phyloP scores from a whole-genome alignment of 2,888 invertebrate genomes.

The Agapetus fuscipes region DNA sequence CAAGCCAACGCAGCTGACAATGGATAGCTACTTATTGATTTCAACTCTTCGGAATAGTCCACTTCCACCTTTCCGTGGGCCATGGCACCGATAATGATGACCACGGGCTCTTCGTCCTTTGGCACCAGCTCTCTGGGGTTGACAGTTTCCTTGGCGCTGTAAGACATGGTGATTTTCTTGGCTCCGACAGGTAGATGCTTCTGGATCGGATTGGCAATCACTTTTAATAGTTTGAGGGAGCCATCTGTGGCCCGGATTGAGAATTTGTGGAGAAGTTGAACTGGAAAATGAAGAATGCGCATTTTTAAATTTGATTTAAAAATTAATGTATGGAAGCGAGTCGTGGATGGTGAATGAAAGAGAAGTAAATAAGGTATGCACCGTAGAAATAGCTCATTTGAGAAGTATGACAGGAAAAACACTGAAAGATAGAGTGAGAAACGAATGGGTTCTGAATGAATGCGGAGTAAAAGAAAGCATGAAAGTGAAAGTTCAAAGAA shows the following conservation, averaged over 20 bases:
- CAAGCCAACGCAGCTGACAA: constrained; percentile 94
- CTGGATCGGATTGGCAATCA: constrained; percentile 93
- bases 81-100: constrained; percentile 91
- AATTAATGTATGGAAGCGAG: no score
- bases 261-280: constrained; percentile 92
- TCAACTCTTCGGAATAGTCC: constrained; percentile 84
- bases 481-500: no score
- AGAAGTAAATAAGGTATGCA: no score
- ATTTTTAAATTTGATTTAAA: no score
- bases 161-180: constrained; percentile 82
- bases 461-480: no score
- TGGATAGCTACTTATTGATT: constrained; percentile 94
- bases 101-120: constrained; percentile 69
- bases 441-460: no score
- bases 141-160: constrained; percentile 61
- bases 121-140: constrained; percentile 74
- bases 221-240: constrained; percentile 82
- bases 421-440: no score
- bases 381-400: no score
- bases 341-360: no score
- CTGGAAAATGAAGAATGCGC: constrained; percentile 55
- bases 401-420: no score
- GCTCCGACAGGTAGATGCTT: constrained; percentile 93
- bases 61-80: constrained; percentile 86
- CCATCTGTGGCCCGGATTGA: constrained; percentile 85